Evolutionary conservation across 2,797 vertebrate species (phyloP).

Genomic region (Coregonus ussuriensis): DNA sequence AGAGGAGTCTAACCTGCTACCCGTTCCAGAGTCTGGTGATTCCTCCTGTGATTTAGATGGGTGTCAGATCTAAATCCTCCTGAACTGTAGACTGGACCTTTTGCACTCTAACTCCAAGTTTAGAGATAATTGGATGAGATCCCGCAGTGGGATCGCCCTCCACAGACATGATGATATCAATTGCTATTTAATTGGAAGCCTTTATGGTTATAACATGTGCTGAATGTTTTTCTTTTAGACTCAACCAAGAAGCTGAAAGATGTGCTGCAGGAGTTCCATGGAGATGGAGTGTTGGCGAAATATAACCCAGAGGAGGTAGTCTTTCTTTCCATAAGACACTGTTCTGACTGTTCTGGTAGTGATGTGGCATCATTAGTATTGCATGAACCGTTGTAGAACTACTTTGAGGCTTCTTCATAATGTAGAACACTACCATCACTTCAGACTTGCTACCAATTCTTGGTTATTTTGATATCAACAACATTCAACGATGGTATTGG

Average conservation of each 20-base stretch:
- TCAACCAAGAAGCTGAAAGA: constrained; percentile 96
- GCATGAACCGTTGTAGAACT: neutral
- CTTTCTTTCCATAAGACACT: constrained; percentile 13
- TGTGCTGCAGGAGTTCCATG: constrained; percentile 93
- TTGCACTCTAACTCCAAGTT: neutral
- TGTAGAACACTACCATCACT: neutral
- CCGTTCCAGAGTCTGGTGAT: neutral
- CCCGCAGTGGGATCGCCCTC: neutral
- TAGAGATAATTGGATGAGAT: neutral
- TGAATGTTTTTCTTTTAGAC: constrained; percentile 74
- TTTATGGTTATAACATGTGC: neutral
- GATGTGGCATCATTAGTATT: neutral
- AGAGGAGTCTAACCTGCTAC: neutral
- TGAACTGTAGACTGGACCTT: neutral
- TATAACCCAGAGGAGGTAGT: constrained; percentile 94
- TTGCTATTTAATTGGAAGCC: neutral
- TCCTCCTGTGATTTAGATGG: neutral
- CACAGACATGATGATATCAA: neutral
- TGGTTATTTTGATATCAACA: neutral
- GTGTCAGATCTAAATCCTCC: neutral
- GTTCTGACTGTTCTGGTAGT: neutral
- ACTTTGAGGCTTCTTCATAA: neutral
- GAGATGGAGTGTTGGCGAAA: constrained; percentile 89
- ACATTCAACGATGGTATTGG: neutral
- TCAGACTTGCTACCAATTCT: neutral